These are phyloP conservation scores for Canis aureus DNA, from an alignment of 2,113 vertebrate species.

Conservation along the genomic window DNA sequence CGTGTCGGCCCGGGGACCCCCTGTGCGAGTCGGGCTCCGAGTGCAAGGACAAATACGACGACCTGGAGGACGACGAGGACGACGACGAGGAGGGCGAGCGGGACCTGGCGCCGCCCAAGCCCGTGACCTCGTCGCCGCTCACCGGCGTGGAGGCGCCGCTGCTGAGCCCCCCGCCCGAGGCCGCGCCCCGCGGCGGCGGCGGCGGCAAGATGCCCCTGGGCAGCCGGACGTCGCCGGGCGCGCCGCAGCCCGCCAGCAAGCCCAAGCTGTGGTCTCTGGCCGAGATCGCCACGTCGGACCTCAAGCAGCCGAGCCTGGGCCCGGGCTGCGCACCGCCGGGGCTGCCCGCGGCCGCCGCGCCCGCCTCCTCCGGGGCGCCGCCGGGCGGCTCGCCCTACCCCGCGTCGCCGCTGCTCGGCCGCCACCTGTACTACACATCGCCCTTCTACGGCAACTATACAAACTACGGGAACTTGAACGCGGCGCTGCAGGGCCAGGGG, in stretches of 20 bases:
- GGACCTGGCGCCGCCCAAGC: slow-evolving; percentile 89
- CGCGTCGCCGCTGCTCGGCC: slow-evolving; percentile 95
- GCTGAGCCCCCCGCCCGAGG: slow-evolving; percentile 90
- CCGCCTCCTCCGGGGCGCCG: slow-evolving; percentile 82
- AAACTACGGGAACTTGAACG: slow-evolving; percentile 98
- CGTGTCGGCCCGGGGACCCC: slow-evolving; percentile 89
- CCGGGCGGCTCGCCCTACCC: slow-evolving; percentile 93
- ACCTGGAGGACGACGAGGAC: slow-evolving; percentile 89
- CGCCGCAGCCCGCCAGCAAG: slow-evolving; percentile 92
- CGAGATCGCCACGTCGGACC: slow-evolving; percentile 99
- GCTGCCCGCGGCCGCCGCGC: slow-evolving; percentile 89
- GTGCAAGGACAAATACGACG: slow-evolving; percentile 91
- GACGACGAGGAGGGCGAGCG: slow-evolving; percentile 83
- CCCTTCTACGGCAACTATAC: slow-evolving; percentile 99
- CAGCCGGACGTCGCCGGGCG: slow-evolving; percentile 89
- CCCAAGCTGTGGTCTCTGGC: slow-evolving; percentile 98
- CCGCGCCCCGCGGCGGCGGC: slow-evolving; percentile 85
- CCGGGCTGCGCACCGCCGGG: slow-evolving; percentile 88
- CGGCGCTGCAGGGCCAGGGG: slow-evolving; percentile 96
- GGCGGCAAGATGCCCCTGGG: slow-evolving; percentile 90
- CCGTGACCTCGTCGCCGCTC: slow-evolving; percentile 94
- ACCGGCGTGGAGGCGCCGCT: slow-evolving; percentile 94
- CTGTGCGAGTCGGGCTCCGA: slow-evolving; percentile 91
- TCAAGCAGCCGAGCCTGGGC: slow-evolving; percentile 92
- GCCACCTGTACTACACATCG: slow-evolving; percentile 98